Percentiles rank a stretch among this genome's conserved stretches.
These are phyloP conservation scores for Bujurquina vittata DNA, from an alignment of 2,113 vertebrate species.

Conservation along the genomic window DNA sequence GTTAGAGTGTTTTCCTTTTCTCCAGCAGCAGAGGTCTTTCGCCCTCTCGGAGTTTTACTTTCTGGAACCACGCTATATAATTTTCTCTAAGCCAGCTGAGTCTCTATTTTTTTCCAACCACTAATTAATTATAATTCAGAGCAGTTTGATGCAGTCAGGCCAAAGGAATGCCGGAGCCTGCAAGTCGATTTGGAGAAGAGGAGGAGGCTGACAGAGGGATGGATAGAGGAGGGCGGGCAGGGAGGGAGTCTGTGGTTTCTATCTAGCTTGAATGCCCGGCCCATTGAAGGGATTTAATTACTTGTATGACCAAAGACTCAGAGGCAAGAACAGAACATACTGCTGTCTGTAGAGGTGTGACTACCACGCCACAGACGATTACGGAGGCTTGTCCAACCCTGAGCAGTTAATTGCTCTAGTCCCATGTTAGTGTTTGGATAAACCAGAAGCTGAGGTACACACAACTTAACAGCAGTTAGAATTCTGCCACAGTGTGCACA, in stretches of 20 bases:
- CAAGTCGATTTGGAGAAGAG: conserved; percentile 59
- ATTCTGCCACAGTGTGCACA: neutral
- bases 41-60: conserved; percentile 68
- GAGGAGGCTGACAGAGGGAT: conserved; percentile 37
- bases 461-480: neutral
- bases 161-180: conserved; percentile 78
- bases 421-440: neutral
- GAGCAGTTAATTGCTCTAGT: neutral
- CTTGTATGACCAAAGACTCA: conserved; percentile 40
- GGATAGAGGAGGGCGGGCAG: neutral
- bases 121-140: conserved; percentile 81
- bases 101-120: conserved; percentile 83
- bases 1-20: conserved; percentile 58
- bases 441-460: conserved; percentile 3
- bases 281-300: conserved; percentile 47
- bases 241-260: conserved; percentile 51
- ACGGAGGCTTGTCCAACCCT: conserved; percentile 2
- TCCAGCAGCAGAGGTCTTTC: conserved; percentile 65
- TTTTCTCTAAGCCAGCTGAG: conserved; percentile 79
- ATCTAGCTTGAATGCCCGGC: conserved; percentile 22
- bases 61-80: conserved; percentile 79
- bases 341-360: conserved; percentile 42
- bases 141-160: conserved; percentile 80
- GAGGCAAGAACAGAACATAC: conserved; percentile 2
- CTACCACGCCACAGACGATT: neutral